These are phyloP conservation scores for Ladona fulva DNA, from an alignment of 1,140 invertebrate genomes.

Conservation along the genomic window DNA sequence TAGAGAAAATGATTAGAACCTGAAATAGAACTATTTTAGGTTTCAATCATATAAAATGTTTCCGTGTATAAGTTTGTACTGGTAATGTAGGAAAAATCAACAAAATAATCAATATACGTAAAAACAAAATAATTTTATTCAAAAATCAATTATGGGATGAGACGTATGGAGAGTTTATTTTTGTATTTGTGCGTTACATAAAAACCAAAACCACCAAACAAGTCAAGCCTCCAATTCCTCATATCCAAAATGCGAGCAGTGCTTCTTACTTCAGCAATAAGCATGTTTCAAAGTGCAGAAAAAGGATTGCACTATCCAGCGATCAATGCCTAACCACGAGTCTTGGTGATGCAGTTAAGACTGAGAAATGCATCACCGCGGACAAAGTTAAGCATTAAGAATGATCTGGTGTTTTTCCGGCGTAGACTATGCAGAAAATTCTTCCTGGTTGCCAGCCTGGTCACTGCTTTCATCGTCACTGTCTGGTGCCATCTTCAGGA, in stretches of 20 bases:
- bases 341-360: background rate
- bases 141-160: background rate
- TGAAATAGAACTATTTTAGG: too few species aligned
- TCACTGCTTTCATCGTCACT: too few species aligned
- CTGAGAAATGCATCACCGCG: background rate
- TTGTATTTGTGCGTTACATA: background rate
- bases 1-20: too few species aligned
- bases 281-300: background rate
- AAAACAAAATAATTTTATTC: background rate
- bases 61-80: background rate
- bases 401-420: too few species aligned
- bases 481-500: too few species aligned
- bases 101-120: background rate
- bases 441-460: too few species aligned
- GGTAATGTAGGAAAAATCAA: background rate
- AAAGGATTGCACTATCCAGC: background rate
- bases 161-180: background rate
- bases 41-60: too few species aligned
- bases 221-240: background rate
- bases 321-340: background rate
- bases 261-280: background rate
- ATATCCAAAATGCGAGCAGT: background rate
- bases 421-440: too few species aligned
- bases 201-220: background rate
- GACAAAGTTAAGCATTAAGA: background rate